These are phyloP conservation scores for Charanyca ferruginea DNA, from an alignment of 2,888 invertebrate genomes.

Conservation along the genomic window DNA sequence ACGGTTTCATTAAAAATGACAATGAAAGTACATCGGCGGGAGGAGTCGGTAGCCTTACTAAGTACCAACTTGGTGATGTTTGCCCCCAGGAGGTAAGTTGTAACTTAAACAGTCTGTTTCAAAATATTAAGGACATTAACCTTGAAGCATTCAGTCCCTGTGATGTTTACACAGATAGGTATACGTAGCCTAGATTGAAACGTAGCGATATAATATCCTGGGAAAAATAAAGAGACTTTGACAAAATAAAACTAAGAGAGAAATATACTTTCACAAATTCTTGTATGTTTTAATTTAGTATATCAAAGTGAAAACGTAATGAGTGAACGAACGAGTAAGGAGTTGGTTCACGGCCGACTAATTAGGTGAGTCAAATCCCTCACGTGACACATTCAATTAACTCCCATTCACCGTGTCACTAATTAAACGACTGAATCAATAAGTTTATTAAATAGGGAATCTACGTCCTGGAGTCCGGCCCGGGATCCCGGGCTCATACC, in stretches of 20 bases:
- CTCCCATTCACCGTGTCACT: constrained; percentile 23
- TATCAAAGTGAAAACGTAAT: constrained; percentile 3
- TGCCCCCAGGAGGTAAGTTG: constrained; percentile 2
- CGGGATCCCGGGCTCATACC: constrained; percentile 38
- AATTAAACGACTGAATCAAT: constrained; percentile 39
- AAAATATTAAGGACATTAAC: neutral
- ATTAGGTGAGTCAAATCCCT: constrained; percentile 24
- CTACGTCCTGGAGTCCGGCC: constrained; percentile 12
- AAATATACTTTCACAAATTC: constrained; percentile 1
- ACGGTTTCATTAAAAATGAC: constrained; percentile 76
- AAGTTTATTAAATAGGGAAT: constrained; percentile 45
- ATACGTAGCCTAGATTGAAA: neutral
- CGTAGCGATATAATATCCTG: neutral
- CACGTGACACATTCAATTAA: constrained; percentile 38
- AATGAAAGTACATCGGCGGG: constrained; percentile 67
- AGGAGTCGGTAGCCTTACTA: neutral
- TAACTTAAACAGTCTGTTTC: constrained; percentile 3
- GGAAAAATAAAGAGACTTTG: neutral
- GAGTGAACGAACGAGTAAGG: constrained; percentile 14
- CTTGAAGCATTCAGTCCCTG: neutral
- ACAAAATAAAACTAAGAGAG: neutral
- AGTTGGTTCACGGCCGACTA: constrained; percentile 2
- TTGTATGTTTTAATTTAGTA: constrained; percentile 7
- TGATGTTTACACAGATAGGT: neutral
- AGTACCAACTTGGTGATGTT: neutral